Conservation (phyloP, 2,113 vertebrate species). For the Abramis brama region DNA sequence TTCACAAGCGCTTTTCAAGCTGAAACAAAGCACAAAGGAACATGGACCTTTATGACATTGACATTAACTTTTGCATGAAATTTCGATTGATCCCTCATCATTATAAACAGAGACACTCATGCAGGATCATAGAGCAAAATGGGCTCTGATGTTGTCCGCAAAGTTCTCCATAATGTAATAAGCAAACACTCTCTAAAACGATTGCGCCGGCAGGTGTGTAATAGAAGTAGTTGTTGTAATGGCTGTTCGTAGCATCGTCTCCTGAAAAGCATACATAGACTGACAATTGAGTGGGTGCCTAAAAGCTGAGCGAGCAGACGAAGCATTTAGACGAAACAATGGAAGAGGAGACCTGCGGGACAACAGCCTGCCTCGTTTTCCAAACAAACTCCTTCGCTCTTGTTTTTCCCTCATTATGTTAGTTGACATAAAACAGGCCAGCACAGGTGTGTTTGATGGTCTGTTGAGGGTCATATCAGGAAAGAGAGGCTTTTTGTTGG, state of each 20-base stretch:
- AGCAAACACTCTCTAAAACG: conserved; percentile 39
- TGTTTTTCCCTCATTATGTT: conserved; percentile 62
- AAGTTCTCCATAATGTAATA: conserved; percentile 20
- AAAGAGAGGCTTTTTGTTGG: conserved; percentile 30
- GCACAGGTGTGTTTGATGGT: conserved; percentile 75
- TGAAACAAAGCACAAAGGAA: not conserved
- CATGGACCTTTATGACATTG: not conserved
- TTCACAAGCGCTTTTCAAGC: conserved; percentile 25
- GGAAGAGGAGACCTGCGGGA: conserved; percentile 64
- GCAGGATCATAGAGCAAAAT: conserved; percentile 16
- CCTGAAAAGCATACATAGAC: conserved; percentile 62
- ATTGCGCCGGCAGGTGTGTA: conserved; percentile 73
- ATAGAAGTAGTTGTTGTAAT: conserved; percentile 60
- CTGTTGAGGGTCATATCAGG: conserved; percentile 52
- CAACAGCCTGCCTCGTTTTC: conserved; percentile 71
- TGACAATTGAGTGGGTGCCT: conserved; percentile 65
- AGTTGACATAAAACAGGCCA: conserved; percentile 64
- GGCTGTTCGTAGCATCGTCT: conserved; percentile 63
- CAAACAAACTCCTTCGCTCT: conserved; percentile 74
- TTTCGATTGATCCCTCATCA: not conserved
- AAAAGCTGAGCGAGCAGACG: conserved; percentile 59
- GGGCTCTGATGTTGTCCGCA: conserved; percentile 17
- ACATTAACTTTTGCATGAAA: not conserved
- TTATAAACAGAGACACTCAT: not conserved
- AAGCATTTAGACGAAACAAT: conserved; percentile 70